Evolutionary conservation across 2,797 vertebrate species (phyloP), one percentile per base, ranked within the genome.

Genomic region (Danio jaintianensis): DNA sequence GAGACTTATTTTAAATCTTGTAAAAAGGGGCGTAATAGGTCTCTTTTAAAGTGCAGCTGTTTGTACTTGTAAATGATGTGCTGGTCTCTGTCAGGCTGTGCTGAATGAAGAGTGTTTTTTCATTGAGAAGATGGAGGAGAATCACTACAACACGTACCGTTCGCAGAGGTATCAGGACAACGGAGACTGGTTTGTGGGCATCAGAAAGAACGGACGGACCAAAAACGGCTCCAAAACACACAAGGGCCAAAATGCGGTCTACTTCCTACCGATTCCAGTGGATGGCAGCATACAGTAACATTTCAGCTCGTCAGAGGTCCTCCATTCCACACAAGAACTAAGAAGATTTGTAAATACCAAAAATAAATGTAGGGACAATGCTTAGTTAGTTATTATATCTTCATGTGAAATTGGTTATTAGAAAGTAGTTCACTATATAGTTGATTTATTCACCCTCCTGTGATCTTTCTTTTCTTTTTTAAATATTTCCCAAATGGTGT

Each of bases 141-240:
- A 98, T 88, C 92, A 97, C 89, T 97, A 98, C 90, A 99, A 97
- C 89, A 97, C 97, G 0, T 98, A 98, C 59, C 42, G 89, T 15
- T 96, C 96, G 62, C 95, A 98, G 88, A 93, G 93, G 89, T 94
- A 96, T 0, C 92, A 92, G 0, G 94, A 96, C 6, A 92, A 91
- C 1, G 76, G 85, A 83, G 92, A 89, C 85, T 98, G 97, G 97
- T 98, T 96, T 13, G 93, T 99, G 0, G 97, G 93, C 0, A 91
- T 99, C 86, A 98, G 96, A 92, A 96, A 94, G 91, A 96, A 95
- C 0, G 97, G 97, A 13, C 93, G 85, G 85, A 90, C 93, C 87
- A 98, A 98, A 90, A 87, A 90, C 0, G 97, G 97, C 76, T 93
- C 93, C 0, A 92, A 93, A 88, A 97, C 97, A 89, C 92, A 95